Evolutionary conservation across 2,888 invertebrate species (phyloP).

Genomic region (Branchinecta sandiegonensis): DNA sequence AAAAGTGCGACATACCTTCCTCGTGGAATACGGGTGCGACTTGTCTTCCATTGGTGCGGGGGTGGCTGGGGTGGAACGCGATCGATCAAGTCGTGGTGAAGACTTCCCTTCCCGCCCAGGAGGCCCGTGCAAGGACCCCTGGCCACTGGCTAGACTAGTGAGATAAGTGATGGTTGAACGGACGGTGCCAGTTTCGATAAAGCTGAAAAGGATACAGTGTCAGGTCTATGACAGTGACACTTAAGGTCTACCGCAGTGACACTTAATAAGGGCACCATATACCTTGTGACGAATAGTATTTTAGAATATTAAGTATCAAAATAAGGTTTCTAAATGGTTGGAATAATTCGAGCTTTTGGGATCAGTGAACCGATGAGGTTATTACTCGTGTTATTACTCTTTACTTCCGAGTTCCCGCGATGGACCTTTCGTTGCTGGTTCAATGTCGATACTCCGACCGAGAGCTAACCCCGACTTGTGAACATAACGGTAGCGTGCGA

Average conservation of each 20-base stretch:
- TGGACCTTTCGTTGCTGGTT: no score
- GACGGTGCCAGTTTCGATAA: slow-evolving; percentile 24
- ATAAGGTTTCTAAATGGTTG: no score
- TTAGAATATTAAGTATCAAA: no score
- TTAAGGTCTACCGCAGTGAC: slow-evolving; percentile 22
- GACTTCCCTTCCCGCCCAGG: background rate
- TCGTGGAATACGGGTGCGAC: slow-evolving; percentile 16
- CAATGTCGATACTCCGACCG: no score
- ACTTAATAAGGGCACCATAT: no score
- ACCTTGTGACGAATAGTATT: no score
- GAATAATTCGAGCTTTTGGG: no score
- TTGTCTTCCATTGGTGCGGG: slow-evolving; percentile 11
- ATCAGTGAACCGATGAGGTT: no score
- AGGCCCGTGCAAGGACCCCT: background rate
- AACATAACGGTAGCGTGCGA: no score
- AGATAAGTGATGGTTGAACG: slow-evolving; percentile 23
- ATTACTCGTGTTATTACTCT: no score
- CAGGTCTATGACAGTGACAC: slow-evolving; percentile 23
- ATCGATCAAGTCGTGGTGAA: slow-evolving; percentile 3
- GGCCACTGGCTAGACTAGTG: background rate
- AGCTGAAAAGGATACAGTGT: background rate
- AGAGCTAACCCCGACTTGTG: no score
- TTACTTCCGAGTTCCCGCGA: no score
- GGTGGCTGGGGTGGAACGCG: background rate
- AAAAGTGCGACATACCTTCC: background rate